Percentiles rank a stretch among this genome's conserved stretches.
Evolutionary conservation across 92 coral and sea anemone genomes (phyloP).

Genomic region (Parazoanthus atlanticus): DNA sequence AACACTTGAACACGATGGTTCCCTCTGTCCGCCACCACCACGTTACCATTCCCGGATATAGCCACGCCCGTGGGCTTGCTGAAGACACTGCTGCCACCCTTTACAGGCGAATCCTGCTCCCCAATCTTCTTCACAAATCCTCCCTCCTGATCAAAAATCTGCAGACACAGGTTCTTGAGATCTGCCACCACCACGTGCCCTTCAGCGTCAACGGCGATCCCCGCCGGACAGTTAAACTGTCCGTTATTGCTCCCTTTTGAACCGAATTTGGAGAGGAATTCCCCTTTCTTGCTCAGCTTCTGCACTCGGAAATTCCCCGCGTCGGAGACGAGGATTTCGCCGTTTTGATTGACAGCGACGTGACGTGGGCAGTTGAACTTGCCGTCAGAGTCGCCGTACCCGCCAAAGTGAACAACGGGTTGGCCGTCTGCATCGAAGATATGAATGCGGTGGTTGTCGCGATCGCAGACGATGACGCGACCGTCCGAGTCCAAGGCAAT

Average conservation of each 20-base stretch:
- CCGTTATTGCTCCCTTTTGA: slow-evolving; percentile 76
- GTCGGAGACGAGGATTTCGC: slow-evolving; percentile 83
- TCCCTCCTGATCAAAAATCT: slow-evolving; percentile 74
- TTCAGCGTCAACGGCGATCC: slow-evolving; percentile 83
- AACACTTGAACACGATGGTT: slow-evolving; percentile 71
- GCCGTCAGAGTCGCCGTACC: slow-evolving; percentile 84
- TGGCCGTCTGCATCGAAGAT: slow-evolving; percentile 83
- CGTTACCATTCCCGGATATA: slow-evolving; percentile 74
- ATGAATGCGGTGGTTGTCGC: slow-evolving; percentile 90
- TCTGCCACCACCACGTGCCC: slow-evolving; percentile 90
- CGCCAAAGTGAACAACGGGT: slow-evolving; percentile 76
- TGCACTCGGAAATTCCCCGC: slow-evolving; percentile 87
- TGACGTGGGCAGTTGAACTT: slow-evolving; percentile 90
- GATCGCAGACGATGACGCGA: slow-evolving; percentile 83
- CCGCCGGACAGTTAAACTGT: slow-evolving; percentile 90
- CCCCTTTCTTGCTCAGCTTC: slow-evolving; percentile 65
- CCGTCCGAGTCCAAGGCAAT: slow-evolving; percentile 74
- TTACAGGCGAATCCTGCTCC: slow-evolving; percentile 55
- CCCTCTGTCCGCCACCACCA: slow-evolving; percentile 86
- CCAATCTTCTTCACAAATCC: slow-evolving; percentile 74
- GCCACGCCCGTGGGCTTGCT: slow-evolving; percentile 84
- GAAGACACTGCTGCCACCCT: slow-evolving; percentile 58
- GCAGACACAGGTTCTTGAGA: slow-evolving; percentile 75
- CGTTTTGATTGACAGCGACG: slow-evolving; percentile 64
- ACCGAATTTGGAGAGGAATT: slow-evolving; percentile 74